phyloP scores from a whole-genome alignment of 2,888 invertebrate species.

The Epicampocera succincta region DNA sequence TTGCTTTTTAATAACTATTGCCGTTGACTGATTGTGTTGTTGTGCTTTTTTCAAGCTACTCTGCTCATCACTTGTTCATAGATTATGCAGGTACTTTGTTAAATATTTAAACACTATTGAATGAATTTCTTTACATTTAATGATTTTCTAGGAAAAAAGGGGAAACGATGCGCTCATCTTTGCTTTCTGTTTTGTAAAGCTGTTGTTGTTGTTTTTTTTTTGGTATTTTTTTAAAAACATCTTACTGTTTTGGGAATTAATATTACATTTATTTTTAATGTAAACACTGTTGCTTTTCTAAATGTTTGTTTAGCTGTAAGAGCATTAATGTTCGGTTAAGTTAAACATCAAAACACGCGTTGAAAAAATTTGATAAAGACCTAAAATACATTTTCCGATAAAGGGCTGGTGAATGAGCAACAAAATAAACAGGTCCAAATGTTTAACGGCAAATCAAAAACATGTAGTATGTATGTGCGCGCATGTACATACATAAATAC shows the following conservation, averaged over 20 bases:
- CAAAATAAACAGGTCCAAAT: not conserved
- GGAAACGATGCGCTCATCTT: constrained; percentile 28
- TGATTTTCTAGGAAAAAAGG: not conserved
- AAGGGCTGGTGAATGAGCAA: not conserved
- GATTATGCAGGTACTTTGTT: constrained; percentile 79
- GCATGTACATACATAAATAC: too few relatives aligned
- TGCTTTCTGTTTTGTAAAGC: constrained; percentile 15
- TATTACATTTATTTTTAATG: constrained; percentile 66
- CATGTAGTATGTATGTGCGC: too few relatives aligned
- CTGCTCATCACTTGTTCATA: constrained; percentile 79
- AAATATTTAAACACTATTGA: constrained; percentile 76
- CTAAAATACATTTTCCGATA: not conserved
- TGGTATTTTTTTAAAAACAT: constrained; percentile 51
- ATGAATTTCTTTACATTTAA: constrained; percentile 56
- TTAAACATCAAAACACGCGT: constrained; percentile 9
- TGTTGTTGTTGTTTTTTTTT: constrained; percentile 15
- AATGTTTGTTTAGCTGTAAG: constrained; percentile 71
- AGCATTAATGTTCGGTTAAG: constrained; percentile 10
- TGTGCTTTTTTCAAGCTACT: constrained; percentile 73
- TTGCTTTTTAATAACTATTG: constrained; percentile 48
- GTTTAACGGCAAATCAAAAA: too few relatives aligned
- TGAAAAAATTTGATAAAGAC: not conserved
- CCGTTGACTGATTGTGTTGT: constrained; percentile 50
- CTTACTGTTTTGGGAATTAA: constrained; percentile 65
- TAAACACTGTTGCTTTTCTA: constrained; percentile 36